Percentiles rank a stretch among this genome's conserved stretches.
These are phyloP conservation scores for Augiades crinisus DNA, from an alignment of 2,888 invertebrate species.

Conservation along the genomic window DNA sequence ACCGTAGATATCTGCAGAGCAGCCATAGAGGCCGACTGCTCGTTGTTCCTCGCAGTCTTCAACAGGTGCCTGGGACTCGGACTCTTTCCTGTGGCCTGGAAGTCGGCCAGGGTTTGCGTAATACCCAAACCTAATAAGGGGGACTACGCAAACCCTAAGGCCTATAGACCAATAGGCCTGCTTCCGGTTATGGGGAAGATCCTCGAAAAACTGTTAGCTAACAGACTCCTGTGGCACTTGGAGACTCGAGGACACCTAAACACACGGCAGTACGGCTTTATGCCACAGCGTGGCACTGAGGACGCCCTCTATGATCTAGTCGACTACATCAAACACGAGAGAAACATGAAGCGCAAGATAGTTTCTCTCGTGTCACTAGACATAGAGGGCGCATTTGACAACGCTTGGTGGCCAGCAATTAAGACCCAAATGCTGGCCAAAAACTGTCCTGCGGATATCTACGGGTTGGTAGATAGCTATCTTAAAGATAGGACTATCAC, in stretches of 20 bases:
- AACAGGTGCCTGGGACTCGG: conserved; percentile 32
- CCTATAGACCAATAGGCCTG: conserved; percentile 34
- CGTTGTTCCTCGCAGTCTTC: conserved; percentile 24
- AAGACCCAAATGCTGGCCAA: background rate
- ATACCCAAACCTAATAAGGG: conserved; percentile 33
- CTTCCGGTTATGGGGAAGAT: conserved; percentile 33
- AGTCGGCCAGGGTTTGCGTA: conserved; percentile 30
- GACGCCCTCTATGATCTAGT: background rate
- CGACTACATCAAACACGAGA: background rate
- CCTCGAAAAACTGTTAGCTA: conserved; percentile 26
- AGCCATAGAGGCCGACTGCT: conserved; percentile 19
- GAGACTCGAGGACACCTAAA: background rate
- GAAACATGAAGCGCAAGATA: background rate
- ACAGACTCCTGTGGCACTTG: conserved; percentile 15
- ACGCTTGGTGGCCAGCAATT: background rate
- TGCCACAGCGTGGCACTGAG: background rate
- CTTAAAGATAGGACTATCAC: background rate
- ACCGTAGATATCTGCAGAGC: conserved; percentile 35
- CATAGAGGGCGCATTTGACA: background rate
- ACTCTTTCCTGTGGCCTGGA: conserved; percentile 32
- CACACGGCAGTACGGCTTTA: background rate
- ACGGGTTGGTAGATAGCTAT: background rate
- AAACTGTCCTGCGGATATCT: background rate
- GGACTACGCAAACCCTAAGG: conserved; percentile 31
- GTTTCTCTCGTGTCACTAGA: background rate